Evolutionary conservation across 2,113 vertebrate species (phyloP).

Genomic region (Engraulis encrasicolus): DNA sequence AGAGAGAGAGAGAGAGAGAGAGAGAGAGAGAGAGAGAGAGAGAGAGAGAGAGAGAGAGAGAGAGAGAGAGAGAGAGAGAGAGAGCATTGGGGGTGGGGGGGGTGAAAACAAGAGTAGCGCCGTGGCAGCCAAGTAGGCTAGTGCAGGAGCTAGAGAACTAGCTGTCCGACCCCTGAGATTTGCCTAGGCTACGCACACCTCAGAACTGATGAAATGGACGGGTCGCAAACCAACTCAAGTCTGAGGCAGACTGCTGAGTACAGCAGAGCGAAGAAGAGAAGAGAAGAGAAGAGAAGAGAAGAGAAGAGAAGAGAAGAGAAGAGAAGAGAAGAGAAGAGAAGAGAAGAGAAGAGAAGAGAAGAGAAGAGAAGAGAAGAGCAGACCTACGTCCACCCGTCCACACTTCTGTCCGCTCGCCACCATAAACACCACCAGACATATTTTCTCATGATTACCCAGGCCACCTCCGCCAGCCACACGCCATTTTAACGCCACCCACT

Average conservation of each 20-base stretch:
- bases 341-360: too few species aligned
- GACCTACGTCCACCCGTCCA: too few species aligned
- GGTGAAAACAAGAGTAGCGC: not conserved
- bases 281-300: too few species aligned
- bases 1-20: too few species aligned
- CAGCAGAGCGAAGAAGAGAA: not conserved
- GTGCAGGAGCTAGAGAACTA: not conserved
- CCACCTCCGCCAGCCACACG: not conserved
- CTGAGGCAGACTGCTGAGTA: not conserved
- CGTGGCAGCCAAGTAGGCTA: not conserved
- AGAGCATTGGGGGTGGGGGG: too few species aligned
- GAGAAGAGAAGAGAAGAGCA: too few species aligned
- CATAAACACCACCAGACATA: conserved; percentile 23
- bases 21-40: too few species aligned
- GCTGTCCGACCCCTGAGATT: not conserved
- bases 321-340: too few species aligned
- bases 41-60: too few species aligned
- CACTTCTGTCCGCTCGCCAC: not conserved
- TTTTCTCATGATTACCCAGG: not conserved
- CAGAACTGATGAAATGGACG: not conserved
- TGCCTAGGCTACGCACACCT: not conserved
- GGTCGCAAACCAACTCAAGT: not conserved
- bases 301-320: too few species aligned
- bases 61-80: too few species aligned
- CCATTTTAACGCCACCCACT: conserved; percentile 5